A percentile compares a stretch with the other conserved stretches of the same genome.
These are phyloP conservation scores for Drosophila percnosoma DNA, from an alignment of 2,888 invertebrate species.

Conservation along the genomic window DNA sequence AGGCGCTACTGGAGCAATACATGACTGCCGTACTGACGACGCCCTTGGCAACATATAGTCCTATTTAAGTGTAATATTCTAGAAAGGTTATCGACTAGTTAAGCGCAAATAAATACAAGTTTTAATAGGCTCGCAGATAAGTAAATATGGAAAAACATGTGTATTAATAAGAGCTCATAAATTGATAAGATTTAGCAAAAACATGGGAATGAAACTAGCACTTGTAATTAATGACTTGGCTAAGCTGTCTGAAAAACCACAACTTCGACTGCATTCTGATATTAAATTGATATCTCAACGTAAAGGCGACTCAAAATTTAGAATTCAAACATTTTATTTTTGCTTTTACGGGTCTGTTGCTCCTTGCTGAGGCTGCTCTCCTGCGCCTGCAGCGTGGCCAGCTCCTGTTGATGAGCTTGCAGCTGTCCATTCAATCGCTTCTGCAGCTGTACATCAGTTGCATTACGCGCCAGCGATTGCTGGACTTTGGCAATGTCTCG, in stretches of 20 bases:
- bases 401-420: conserved; percentile 87
- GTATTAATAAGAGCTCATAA: background rate
- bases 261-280: background rate
- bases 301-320: conserved; percentile 74
- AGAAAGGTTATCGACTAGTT: background rate
- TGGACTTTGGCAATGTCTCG: conserved; percentile 88
- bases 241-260: background rate
- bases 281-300: background rate
- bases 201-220: too few species aligned
- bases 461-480: conserved; percentile 88
- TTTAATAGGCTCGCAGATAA: background rate
- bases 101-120: background rate
- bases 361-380: conserved; percentile 89
- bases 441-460: conserved; percentile 87
- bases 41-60: conserved; percentile 55
- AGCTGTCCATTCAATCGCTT: conserved; percentile 88
- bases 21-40: conserved; percentile 81
- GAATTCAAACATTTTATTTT: conserved; percentile 91
- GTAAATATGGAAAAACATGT: background rate
- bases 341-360: conserved; percentile 89
- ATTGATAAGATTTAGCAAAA: background rate
- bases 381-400: conserved; percentile 87
- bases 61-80: background rate
- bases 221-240: background rate
- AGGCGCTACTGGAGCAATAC: conserved; percentile 91